These are phyloP conservation scores for Pseudococcus jackbeardsleyi DNA, from an alignment of 2,888 invertebrate species.

Conservation along the genomic window DNA sequence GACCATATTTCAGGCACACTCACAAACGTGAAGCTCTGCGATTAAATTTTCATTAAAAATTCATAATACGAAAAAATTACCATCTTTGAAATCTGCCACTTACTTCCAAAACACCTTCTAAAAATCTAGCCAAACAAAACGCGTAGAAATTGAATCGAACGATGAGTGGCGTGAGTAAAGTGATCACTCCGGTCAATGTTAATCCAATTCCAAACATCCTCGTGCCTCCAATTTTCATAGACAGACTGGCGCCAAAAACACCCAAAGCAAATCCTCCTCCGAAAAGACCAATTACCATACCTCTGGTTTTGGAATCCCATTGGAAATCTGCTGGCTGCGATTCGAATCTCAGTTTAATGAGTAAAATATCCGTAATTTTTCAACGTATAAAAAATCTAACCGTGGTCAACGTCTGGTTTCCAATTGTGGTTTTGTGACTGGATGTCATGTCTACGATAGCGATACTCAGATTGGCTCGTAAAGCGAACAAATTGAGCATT, in stretches of 20 bases:
- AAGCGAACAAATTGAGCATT: constrained; percentile 9
- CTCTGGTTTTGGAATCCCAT: background rate
- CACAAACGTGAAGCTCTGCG: background rate
- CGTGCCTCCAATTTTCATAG: background rate
- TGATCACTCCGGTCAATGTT: background rate
- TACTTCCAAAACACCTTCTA: constrained; percentile 5
- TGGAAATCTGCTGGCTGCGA: background rate
- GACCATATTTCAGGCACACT: constrained; percentile 27
- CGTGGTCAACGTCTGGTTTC: background rate
- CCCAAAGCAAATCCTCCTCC: background rate
- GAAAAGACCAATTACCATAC: background rate
- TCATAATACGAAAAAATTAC: too few relatives aligned
- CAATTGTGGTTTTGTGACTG: background rate
- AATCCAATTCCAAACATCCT: background rate
- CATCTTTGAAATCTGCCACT: background rate
- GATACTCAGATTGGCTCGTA: background rate
- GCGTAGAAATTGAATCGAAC: background rate
- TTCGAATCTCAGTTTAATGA: too few relatives aligned
- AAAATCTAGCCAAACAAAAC: constrained; percentile 1
- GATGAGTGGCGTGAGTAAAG: background rate
- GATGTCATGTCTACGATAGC: constrained; percentile 37
- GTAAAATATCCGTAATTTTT: too few relatives aligned
- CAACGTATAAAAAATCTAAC: background rate
- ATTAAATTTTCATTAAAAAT: too few relatives aligned
- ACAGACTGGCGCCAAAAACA: background rate